phyloP scores from a whole-genome alignment of 2,797 vertebrate genomes.

The Falco biarmicus region DNA sequence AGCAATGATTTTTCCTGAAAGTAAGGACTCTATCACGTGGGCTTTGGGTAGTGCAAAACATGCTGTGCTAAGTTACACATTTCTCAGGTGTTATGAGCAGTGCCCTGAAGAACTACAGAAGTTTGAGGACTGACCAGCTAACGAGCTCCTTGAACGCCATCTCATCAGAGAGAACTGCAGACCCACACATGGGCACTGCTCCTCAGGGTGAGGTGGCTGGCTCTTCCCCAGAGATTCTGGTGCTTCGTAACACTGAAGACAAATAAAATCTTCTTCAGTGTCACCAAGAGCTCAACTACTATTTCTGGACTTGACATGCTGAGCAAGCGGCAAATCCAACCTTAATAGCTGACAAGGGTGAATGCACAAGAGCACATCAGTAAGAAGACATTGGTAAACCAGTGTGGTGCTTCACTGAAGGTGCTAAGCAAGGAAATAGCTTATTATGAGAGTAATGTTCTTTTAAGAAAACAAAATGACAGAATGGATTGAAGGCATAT shows the following conservation, averaged over 20 bases:
- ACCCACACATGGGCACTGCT: background rate
- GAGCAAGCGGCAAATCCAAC: rapidly evolving
- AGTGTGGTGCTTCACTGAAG: background rate
- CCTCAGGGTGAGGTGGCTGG: background rate
- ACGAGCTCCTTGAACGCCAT: rapidly evolving
- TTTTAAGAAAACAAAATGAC: background rate
- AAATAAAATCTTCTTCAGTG: background rate
- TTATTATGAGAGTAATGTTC: background rate
- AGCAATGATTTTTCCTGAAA: background rate
- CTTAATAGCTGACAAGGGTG: background rate
- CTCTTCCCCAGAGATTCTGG: background rate
- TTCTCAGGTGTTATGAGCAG: background rate
- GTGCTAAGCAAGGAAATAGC: background rate
- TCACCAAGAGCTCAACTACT: background rate
- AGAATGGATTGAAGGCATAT: background rate
- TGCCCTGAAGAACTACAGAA: background rate
- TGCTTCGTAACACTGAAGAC: background rate
- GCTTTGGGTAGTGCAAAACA: background rate
- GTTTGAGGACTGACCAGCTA: background rate
- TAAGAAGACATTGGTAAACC: background rate
- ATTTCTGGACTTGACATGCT: background rate
- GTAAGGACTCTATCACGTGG: background rate
- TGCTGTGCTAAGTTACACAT: background rate
- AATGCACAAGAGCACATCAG: background rate
- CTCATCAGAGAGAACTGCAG: background rate